Evolutionary conservation across 1,140 invertebrate genomes (phyloP), one percentile per base, ranked within the genome.

Genomic region (Drosophila pseudoobscura): DNA sequence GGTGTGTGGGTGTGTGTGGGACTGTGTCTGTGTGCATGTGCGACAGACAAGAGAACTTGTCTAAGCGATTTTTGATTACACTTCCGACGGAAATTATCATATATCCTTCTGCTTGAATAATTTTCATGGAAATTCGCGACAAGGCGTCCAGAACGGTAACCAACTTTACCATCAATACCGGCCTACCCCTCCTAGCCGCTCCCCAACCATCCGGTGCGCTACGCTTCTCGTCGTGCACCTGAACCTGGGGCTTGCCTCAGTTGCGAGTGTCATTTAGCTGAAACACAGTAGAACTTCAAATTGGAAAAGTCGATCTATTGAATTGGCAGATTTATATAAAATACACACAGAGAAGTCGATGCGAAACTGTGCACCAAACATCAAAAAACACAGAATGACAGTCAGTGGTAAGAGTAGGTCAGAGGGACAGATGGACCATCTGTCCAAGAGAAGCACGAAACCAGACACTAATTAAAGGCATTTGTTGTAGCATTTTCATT

Each of bases 11-110:
- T 51, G 24, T 50, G 44, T 35, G 22, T n/a, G 7, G 44, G 22
- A 22, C 39, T 56, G 26, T 29, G 15, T 50, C 20, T 49, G 62
- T 39, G 9, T 45, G 17, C 39, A 43, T 22, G 17, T 11, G 35
- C 20, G 35, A 24, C 11, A 20, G 9, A 11, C 31, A 64, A 54
- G 35, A 56, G 35, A 43, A 53, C 45, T 89, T 80, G 89, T 89
- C 90, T 91, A 91, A 91, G 90, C 90, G 90, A 91, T 91, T 91
- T 91, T 91, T 91, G 90, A 91, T 91, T 91, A 91, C 90, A 90
- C 85, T 91, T 91, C 90, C 90, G 90, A 61, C 90, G 90, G 90
- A 91, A 91, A 91, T 91, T 91, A 91, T 91, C 90, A 91, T 91
- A 91, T 89, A 91, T 90, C 88, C 90, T 91, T 91, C 88, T 90